Conservation (phyloP, 1,140 invertebrate species). For the Calephelis nemesis region DNA sequence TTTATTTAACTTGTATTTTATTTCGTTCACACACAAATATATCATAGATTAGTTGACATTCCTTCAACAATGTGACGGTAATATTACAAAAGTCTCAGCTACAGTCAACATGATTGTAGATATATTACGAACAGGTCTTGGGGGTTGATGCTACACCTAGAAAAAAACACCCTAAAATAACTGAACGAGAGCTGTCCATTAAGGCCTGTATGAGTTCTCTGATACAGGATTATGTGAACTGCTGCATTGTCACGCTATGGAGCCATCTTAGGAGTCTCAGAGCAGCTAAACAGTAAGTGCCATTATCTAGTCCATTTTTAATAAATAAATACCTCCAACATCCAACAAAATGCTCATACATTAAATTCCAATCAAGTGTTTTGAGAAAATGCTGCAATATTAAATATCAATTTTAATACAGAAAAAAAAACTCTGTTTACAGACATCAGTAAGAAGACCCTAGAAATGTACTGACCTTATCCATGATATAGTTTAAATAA, state of each 20-base stretch:
- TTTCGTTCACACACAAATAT: conserved; percentile 75
- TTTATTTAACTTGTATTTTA: conserved; percentile 72
- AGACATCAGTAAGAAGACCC: conserved; percentile 63
- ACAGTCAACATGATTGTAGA: conserved; percentile 58
- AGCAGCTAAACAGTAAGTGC: conserved; percentile 65
- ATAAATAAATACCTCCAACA: conserved; percentile 71
- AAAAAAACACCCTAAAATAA: conserved; percentile 78
- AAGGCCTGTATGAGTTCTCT: conserved; percentile 33
- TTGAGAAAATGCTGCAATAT: conserved; percentile 74
- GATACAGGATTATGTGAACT: conserved; percentile 38
- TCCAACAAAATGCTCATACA: conserved; percentile 67
- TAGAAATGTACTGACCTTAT: conserved; percentile 72
- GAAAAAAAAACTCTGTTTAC: conserved; percentile 54
- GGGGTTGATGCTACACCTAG: conserved; percentile 67
- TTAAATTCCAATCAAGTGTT: conserved; percentile 72
- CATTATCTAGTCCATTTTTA: conserved; percentile 57
- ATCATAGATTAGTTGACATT: conserved; percentile 70
- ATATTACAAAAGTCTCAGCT: conserved; percentile 71
- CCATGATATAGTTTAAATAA: conserved; percentile 43
- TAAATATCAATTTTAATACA: conserved; percentile 77
- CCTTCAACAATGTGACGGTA: conserved; percentile 71
- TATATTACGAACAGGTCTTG: conserved; percentile 55
- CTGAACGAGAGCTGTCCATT: conserved; percentile 46
- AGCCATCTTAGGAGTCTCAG: conserved; percentile 51
- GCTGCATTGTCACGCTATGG: conserved; percentile 46